These are phyloP conservation scores for Drosophila dunni DNA, from an alignment of 1,140 invertebrate genomes.

Conservation along the genomic window DNA sequence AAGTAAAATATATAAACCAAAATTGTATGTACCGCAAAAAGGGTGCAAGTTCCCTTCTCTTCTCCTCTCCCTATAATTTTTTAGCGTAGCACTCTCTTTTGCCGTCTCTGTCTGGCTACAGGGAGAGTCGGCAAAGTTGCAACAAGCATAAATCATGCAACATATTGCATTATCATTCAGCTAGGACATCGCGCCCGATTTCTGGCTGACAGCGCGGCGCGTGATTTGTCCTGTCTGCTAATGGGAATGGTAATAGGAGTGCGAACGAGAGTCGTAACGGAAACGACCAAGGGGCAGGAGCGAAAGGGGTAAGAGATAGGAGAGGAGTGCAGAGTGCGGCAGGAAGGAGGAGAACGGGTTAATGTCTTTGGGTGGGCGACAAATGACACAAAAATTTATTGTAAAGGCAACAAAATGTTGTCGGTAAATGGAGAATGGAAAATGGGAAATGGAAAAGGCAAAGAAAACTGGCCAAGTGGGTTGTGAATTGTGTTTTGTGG, in stretches of 20 bases:
- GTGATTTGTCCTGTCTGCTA: conserved; percentile 48
- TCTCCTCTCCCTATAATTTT: neutral
- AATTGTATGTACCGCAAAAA: conserved; percentile 33
- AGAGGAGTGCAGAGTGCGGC: no score
- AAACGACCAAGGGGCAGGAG: neutral
- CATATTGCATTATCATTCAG: conserved; percentile 82
- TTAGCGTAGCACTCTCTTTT: neutral
- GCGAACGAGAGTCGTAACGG: conserved; percentile 10
- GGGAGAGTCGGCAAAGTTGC: conserved; percentile 16
- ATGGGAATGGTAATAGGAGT: conserved; percentile 31
- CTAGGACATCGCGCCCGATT: conserved; percentile 8
- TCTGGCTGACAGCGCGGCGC: conserved; percentile 18
- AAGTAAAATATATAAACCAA: conserved; percentile 7
- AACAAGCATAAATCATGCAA: conserved; percentile 81
- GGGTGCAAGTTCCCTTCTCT: conserved; percentile 43
- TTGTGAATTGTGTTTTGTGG: neutral
- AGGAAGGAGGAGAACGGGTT: conserved; percentile 27
- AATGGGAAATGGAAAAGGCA: neutral
- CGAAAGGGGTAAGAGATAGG: neutral
- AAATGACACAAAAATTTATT: conserved; percentile 2
- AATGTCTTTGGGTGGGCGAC: conserved; percentile 10
- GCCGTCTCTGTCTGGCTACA: neutral
- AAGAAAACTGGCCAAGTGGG: neutral
- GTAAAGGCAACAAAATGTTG: conserved; percentile 4
- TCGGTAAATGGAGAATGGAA: neutral